Evolutionary conservation across 2,797 vertebrate genomes (phyloP), one percentile per base, ranked within the genome.

Genomic region (Sebastes itinus): DNA sequence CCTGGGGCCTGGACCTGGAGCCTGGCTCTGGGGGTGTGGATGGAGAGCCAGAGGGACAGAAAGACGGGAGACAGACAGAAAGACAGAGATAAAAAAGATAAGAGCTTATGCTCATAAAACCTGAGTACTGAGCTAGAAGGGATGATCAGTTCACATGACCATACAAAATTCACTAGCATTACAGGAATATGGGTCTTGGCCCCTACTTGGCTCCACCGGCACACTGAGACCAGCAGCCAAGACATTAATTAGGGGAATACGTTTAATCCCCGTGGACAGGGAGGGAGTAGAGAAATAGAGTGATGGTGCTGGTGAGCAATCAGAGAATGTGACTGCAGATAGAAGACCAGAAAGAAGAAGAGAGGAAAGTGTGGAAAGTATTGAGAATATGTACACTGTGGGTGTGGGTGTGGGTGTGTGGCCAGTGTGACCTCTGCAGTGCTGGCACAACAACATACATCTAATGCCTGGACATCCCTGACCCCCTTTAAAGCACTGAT

Each of bases 161-260:
- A 23, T 4, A 65, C 74, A 76, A 23, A 82, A 79, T 49, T 71
- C 67, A 81, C 83, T 25, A 61, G 42, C 73, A 63, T 72, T 80
- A 87, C 27, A 69, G 69, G 81, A 75, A 75, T 56, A 59, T 28
- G 81, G 80, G 58, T 74, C 80, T 14, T 81, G 84, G 76, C 77
- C 84, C 13, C 64, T 23, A 58, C 83, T 78, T 87, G 82, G 86
- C 84, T 82, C 91, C 91, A 89, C 86, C 92, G 89, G 87, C 52
- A 16, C 12, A 59, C 66, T 14, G 72, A 87, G 3, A 8, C 85
- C 59, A 54, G 49, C 83, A 92, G 93, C 87, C 90, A 93, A 94
- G 80, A 88, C 81, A 91, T 92, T 92, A 94, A 96, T 92, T 93
- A 95, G 90, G 75, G 76, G 68, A 94, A 94, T 92, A 92, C 89